Base-by-base conservation (phyloP, 2,888 invertebrate genomes). In the Sarcophaga caerulescens region DNA sequence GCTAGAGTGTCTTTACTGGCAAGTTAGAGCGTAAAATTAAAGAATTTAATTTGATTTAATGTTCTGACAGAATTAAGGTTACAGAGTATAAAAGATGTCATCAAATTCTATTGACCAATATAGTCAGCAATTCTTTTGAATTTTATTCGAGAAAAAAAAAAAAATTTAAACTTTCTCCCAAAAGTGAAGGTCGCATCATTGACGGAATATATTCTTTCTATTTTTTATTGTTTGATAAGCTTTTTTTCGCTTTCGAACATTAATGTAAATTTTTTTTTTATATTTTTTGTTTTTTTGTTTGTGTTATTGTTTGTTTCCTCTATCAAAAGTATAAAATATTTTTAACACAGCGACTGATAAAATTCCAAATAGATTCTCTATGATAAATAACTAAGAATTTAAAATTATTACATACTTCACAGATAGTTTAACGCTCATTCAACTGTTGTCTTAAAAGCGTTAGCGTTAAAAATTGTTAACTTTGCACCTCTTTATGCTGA, bases 181-280 rank as follows among this genome's bases (percentile, higher is more conserved):
- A 74, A 74, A 63, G 74, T 63, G 74, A 74, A 74, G 74, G 74
- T 74, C 74, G 74, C 17, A 63, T 45, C n/a, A 19, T 35, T 23
- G 11, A 69, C 23, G 19, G 23, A 3, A 1, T 52, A 70, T 35
- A 62, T 44, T 74, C 11, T 74, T 21, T 45, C 11, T 44, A 10
- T 35, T 68, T 19, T 74, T 63, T 0, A 19, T 45, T n/a, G 0
- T 69, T 8, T 52, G 1, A 52, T 52, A 52, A 52, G 17, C 17
- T 14, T 4, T 52, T 52, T 14, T 14, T 14, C 2, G 4, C 17
- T 52, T 52, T 52, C 52, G 3, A 4, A 4, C 52, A 52, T 5
- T 14, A 52, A 52, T 4, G 52, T 17, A 52, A 3, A 17, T 17
- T 14, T 14, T 17, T 4, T 5, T 52, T 52, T 5, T 14, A 14